Evolutionary conservation across 2,797 vertebrate genomes (phyloP), one percentile per base, ranked within the genome.

Genomic region (Gobio occitaniae): DNA sequence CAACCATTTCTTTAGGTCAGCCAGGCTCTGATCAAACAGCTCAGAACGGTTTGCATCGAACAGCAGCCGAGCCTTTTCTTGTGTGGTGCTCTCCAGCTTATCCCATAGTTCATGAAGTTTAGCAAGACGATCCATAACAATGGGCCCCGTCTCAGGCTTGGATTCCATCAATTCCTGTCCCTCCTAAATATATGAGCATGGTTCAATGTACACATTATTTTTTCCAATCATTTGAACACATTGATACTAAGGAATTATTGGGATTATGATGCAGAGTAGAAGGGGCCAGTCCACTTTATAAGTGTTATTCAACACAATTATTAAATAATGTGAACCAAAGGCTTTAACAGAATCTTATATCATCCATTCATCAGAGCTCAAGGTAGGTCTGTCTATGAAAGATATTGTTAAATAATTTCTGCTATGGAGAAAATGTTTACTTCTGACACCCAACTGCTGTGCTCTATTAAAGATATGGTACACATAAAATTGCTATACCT

Each of bases 11-110:
- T 94, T 96, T 87, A 99, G 94, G 88, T 99, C 97, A 0, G 93
- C 90, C 0, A 96, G 94, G 87, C 96, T 98, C 92, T 95, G 97
- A 61, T 96, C 96, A 0, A 97, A 96, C 32, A 99, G 94, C 74
- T 97, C 96, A 0, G 97, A 95, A 80, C 96, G 97, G 89, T 98
- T 96, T 63, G 97, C 98, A 0, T 98, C 96, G 0, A 98, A 98
- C 83, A 99, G 95, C 17, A 94, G 95, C 29, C 94, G 95, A 15
- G 96, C 96, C 85, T 96, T 98, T 83, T 97, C 96, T 89, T 97
- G 92, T 0, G 97, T 96, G 0, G 96, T 96, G 7, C 89, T 63
- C 86, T 96, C 94, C 89, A 99, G 94, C 83, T 94, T 90, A 1
- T 96, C 94, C 98, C 98, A 99, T 70, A 96, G 95, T 47, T 66